Evolutionary conservation across 2,888 invertebrate genomes (phyloP), one percentile per base, ranked within the genome.

Genomic region (Dryobotodes eremita): DNA sequence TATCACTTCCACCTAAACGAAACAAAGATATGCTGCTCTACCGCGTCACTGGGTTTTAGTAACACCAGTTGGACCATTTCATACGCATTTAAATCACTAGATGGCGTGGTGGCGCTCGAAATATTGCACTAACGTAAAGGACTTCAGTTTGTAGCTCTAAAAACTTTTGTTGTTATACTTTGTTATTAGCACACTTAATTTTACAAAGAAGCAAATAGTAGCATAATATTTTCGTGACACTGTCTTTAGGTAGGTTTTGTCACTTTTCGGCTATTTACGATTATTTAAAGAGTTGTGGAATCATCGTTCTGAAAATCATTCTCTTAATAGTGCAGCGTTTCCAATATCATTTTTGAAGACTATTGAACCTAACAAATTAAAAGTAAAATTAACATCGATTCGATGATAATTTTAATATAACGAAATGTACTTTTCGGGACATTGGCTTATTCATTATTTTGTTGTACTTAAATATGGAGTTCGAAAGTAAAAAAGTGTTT

Each of bases 61-160:
- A n/a, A 61, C 10, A 46, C 26, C 11, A 31, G 8, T 26, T 48
- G 11, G 26, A 26, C 15, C 15, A 50, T 53, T 48, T 81, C n/a
- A 42, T 77, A 69, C 57, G n/a, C n/a, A 72, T 65, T n/a, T 0
- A 53, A n/a, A 48, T 48, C 71, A 78, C 71, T 64, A 84, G 84
- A 84, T 84, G 84, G 86, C 4, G 75, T 20, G 57, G 59, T 48
- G 17, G 50, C 23, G n/a, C 23, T 26, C 7, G 6, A 57, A 71
- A 66, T 50, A 42, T 50, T 31, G 20, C n/a, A 42, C 10, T 55
- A 31, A 20, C 7, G 3, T 46, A 42, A 36, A 46, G 57, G 42
- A 53, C 31, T 77, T 55, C 1, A 46, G 4, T 46, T 26, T 55
- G 48, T 26, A 59, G 23, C n/a, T 36, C 15, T 26, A 65, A 26